Evolutionary conservation across 2,113 vertebrate genomes (phyloP), one percentile per base, ranked within the genome.

Genomic region (Tragulus kanchil): DNA sequence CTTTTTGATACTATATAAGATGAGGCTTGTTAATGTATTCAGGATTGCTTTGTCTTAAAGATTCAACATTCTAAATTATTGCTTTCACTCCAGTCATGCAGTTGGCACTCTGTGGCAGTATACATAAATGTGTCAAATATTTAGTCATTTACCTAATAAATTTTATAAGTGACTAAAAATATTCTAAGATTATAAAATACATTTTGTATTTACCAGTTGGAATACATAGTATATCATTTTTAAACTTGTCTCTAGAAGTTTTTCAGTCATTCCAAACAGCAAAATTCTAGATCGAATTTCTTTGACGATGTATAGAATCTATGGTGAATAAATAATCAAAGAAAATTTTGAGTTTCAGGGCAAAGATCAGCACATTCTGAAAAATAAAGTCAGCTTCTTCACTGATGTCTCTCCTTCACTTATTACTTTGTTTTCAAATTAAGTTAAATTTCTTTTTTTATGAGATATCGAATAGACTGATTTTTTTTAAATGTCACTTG

Each of bases 71-170:
- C 78, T 50, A 61, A 90, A 62, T 93, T 95, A 94, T 86, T 94
- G 89, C 42, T 89, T 0, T 4, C 83, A 42, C 54, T 52, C 36
- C 5, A 54, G 2, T 48, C 69, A 45, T 85, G 93, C n/a, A 78
- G 31, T 78, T 88, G 93, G 15, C 87, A 3, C 5, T 69, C 58
- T 78, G 10, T 48, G 87, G 62, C n/a, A 19, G 12, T 75, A 42
- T 11, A 17, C 2, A 71, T 48, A 95, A 96, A 90, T 77, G 31
- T 62, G 12, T 93, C 78, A 94, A 94, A 93, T 82, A 1, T 42
- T 88, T 71, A 97, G 23, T 10, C 89, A 83, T 64, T 96, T 97
- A 36, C 4, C 3, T 45, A 89, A 90, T 96, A 94, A 92, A 95
- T 6, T n/a, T 93, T 64, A 58, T 94, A n/a, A 95, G 92, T 81